These are phyloP conservation scores for Cervus canadensis DNA, from an alignment of 2,113 vertebrate species.

Conservation along the genomic window DNA sequence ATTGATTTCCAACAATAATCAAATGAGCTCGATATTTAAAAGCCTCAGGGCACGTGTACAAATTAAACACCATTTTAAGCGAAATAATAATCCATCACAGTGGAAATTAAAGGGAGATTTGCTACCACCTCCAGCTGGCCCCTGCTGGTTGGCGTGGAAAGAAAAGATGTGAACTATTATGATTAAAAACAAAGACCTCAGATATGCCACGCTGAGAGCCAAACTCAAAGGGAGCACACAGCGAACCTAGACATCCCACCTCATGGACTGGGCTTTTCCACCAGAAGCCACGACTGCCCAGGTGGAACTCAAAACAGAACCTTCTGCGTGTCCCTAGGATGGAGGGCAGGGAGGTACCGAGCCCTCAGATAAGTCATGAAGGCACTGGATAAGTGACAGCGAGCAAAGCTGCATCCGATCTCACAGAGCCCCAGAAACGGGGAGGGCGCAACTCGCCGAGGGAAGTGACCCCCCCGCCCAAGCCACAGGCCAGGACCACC, in stretches of 20 bases:
- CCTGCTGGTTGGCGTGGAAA: not conserved
- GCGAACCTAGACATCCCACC: not conserved
- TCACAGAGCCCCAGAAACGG: not conserved
- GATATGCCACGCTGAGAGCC: not conserved
- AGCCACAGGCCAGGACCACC: not conserved
- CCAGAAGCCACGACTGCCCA: not conserved
- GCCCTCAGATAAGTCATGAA: not conserved
- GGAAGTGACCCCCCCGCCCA: not conserved
- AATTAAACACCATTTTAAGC: constrained; percentile 57
- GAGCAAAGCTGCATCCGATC: not conserved
- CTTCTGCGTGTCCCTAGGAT: not conserved
- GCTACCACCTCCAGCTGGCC: constrained; percentile 14
- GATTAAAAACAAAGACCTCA: constrained; percentile 59
- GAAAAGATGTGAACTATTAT: constrained; percentile 49
- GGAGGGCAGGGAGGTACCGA: not conserved
- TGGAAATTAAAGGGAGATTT: constrained; percentile 60
- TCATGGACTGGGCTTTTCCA: not conserved
- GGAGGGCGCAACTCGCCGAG: not conserved
- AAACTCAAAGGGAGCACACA: not conserved
- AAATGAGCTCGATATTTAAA: constrained; percentile 48
- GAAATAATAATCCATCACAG: constrained; percentile 58
- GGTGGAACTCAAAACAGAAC: not conserved
- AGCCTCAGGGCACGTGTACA: constrained; percentile 33
- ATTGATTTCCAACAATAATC: constrained; percentile 59
- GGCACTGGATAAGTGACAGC: not conserved